Percentiles rank a stretch among this genome's conserved stretches.
These are phyloP conservation scores for Bubalus kerabau DNA, from an alignment of 2,113 vertebrate species.

Conservation along the genomic window DNA sequence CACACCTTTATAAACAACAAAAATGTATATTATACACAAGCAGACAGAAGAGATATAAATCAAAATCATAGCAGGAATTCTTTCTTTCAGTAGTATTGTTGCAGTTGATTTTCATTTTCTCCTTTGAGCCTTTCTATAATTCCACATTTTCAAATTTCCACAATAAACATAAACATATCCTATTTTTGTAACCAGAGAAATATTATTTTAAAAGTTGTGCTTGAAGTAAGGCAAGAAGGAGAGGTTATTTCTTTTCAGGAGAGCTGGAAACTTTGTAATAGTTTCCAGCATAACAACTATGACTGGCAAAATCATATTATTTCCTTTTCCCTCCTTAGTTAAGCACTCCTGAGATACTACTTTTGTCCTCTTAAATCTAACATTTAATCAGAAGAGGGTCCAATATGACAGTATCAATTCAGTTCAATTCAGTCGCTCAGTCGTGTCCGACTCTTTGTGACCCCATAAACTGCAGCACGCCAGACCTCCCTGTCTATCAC, in stretches of 20 bases:
- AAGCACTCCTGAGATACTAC: background rate
- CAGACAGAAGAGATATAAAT: background rate
- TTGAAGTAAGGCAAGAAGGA: background rate
- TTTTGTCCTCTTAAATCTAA: background rate
- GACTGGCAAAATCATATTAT: background rate
- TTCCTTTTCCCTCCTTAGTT: conserved; percentile 1
- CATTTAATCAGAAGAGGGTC: background rate
- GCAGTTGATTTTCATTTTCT: conserved; percentile 29
- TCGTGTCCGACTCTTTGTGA: too few relatives aligned
- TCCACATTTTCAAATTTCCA: background rate
- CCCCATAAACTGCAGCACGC: too few relatives aligned
- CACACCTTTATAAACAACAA: background rate
- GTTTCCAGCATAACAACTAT: background rate
- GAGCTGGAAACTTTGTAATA: background rate
- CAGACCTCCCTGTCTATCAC: too few relatives aligned
- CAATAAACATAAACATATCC: background rate
- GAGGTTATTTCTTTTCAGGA: background rate
- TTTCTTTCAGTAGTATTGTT: background rate
- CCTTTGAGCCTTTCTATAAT: conserved; percentile 27
- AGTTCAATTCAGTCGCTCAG: too few relatives aligned
- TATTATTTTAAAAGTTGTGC: background rate
- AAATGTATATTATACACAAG: background rate
- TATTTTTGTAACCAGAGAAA: conserved; percentile 22
- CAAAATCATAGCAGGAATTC: background rate
- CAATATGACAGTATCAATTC: background rate